These are phyloP conservation scores for Ruditapes philippinarum DNA, from an alignment of 1,140 invertebrate genomes.

Conservation along the genomic window DNA sequence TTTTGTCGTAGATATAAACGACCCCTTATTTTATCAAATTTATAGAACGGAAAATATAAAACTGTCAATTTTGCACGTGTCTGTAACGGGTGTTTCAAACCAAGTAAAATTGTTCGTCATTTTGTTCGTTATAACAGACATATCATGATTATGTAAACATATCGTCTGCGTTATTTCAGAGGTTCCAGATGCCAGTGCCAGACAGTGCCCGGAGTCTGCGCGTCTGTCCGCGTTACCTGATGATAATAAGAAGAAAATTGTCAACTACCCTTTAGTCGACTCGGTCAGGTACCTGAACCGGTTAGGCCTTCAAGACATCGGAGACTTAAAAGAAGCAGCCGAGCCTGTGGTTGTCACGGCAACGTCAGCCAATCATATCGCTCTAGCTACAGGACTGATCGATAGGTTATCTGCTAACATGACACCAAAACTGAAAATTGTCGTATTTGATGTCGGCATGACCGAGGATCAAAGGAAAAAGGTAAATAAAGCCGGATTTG, in stretches of 20 bases:
- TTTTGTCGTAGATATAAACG: no score
- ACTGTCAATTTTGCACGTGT: no score
- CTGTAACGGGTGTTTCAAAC: no score
- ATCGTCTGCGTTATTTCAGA: slow-evolving; percentile 23
- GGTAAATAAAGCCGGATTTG: background rate
- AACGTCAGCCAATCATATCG: background rate
- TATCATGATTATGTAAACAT: no score
- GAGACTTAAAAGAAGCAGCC: background rate
- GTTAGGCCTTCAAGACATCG: background rate
- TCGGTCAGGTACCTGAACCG: background rate
- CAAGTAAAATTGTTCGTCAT: no score
- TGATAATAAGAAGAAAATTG: slow-evolving; percentile 19
- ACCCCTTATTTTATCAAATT: no score
- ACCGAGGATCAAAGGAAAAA: background rate
- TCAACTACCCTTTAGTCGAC: slow-evolving; percentile 24
- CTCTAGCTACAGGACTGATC: background rate
- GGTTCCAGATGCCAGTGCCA: background rate
- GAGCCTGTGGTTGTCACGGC: background rate
- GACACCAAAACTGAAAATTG: slow-evolving; percentile 5
- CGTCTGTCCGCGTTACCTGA: background rate
- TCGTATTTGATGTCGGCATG: slow-evolving; percentile 16
- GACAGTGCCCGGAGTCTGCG: background rate
- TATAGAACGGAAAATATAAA: no score
- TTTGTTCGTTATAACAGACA: no score
- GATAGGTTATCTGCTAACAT: background rate